Base-by-base conservation (phyloP, 2,888 invertebrate species). In the Mesorhabditis belari region DNA sequence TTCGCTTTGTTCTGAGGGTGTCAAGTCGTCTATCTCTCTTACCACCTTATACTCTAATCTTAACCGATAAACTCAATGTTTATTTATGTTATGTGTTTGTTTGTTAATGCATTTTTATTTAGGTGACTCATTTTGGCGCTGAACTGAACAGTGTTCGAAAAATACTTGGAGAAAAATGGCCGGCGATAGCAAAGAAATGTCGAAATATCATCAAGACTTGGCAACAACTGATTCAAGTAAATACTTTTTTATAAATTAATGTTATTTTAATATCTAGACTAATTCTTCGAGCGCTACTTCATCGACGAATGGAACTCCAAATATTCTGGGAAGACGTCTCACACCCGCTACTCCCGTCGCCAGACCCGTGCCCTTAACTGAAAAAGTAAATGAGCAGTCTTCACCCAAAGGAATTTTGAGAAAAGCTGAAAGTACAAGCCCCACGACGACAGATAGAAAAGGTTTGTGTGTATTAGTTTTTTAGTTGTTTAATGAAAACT, bases 181-280 rank as follows among this genome's bases (percentile, higher is more conserved):
- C 79, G 12, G 62, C 67, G 24, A 55, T 78, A 9, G 63, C 73
- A 28, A 70, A 70, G 57, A 63, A 63, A 57, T 75, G 76, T 56
- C 68, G 79, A 26, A 65, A 61, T 12, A 62, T 79, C 52, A 79
- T 79, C 67, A 78, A 79, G 55, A 44, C 50, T 23, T 78, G 78
- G 78, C 69, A 73, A 49, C 69, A 70, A 28, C 64, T 73, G 1
- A 66, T 70, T 59, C 67, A 68, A 49, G 71, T 64, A 61, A 63
- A 64, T 6, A 26, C 17, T 1, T 6, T 35, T 56, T 56, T 35
- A 17, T 12, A 5, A 2, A 17, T 21, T 24, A 24, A 12, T 26
- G 12, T 1, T 24, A 24, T 24, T 26, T 54, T 59, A 29, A 53
- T 55, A 3, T 57, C 59, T 19, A n/a, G 50, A 55, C 24, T 52